Evolutionary conservation across 2,797 vertebrate genomes (phyloP).

Genomic region (Sitta carolinensis): DNA sequence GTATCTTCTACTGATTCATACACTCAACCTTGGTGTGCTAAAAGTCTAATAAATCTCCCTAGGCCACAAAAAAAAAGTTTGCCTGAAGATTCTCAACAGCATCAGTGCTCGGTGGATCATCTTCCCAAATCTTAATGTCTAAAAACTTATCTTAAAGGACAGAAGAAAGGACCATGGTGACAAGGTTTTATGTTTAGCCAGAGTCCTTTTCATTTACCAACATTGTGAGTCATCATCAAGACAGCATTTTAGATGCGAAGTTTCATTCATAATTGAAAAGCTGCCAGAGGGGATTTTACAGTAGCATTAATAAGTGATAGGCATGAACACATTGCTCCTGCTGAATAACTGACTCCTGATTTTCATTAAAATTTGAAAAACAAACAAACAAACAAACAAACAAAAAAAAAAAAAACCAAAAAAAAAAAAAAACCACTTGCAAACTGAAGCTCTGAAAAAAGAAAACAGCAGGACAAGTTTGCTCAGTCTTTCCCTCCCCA

Average conservation of each 20-base stretch:
- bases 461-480: neutral
- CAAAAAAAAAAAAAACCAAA: neutral
- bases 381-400: too few species aligned
- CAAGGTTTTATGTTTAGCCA: neutral
- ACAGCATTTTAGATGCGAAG: neutral
- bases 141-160: neutral
- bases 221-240: neutral
- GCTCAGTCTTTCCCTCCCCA: neutral
- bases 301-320: slow-evolving; percentile 40
- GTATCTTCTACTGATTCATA: neutral
- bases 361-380: neutral
- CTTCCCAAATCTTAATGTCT: neutral
- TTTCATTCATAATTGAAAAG: slow-evolving; percentile 60
- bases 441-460: neutral
- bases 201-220: neutral
- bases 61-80: neutral
- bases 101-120: neutral
- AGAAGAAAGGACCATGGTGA: neutral
- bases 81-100: neutral
- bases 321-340: neutral
- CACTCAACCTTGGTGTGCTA: fast-evolving
- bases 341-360: neutral
- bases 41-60: neutral
- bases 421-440: neutral
- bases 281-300: slow-evolving; percentile 14